phyloP scores from a whole-genome alignment of 2,888 invertebrate genomes.

The Portevinia maculata region DNA sequence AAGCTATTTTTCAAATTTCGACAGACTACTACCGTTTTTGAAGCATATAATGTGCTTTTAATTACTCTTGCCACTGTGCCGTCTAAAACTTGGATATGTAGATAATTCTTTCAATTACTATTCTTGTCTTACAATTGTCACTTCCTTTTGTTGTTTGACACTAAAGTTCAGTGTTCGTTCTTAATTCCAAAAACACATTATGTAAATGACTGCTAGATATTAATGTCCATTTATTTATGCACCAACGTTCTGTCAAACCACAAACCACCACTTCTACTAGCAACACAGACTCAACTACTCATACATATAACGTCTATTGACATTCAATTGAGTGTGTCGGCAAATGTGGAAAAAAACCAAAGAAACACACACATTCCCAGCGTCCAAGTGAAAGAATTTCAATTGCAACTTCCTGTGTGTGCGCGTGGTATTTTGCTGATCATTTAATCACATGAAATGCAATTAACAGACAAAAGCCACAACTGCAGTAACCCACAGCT shows the following conservation, averaged over 20 bases:
- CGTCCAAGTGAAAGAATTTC: constrained; percentile 60
- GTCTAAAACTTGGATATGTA: too few relatives aligned
- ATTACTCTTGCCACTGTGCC: too few relatives aligned
- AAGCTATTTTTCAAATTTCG: too few relatives aligned
- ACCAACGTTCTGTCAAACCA: constrained; percentile 16
- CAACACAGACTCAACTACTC: background rate
- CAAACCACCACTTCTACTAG: too few relatives aligned
- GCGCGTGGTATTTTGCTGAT: constrained; percentile 41
- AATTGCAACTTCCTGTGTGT: constrained; percentile 68
- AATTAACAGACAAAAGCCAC: constrained; percentile 46
- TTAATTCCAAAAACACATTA: constrained; percentile 9
- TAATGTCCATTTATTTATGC: constrained; percentile 46
- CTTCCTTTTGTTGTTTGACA: constrained; percentile 39
- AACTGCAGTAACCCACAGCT: constrained; percentile 36
- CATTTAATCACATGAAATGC: constrained; percentile 56
- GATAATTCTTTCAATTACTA: too few relatives aligned
- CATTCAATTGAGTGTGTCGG: constrained; percentile 38
- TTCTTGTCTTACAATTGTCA: constrained; percentile 39
- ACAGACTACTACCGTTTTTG: too few relatives aligned
- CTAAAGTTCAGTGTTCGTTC: constrained; percentile 34
- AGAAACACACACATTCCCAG: constrained; percentile 34
- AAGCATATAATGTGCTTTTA: too few relatives aligned
- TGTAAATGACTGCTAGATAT: constrained; percentile 17
- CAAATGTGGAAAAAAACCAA: constrained; percentile 6
- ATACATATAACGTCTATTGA: too few relatives aligned